Percentiles rank a stretch among this genome's conserved stretches.
Conservation (phyloP, 2,888 invertebrate species). For the Cerceris rybyensis region DNA sequence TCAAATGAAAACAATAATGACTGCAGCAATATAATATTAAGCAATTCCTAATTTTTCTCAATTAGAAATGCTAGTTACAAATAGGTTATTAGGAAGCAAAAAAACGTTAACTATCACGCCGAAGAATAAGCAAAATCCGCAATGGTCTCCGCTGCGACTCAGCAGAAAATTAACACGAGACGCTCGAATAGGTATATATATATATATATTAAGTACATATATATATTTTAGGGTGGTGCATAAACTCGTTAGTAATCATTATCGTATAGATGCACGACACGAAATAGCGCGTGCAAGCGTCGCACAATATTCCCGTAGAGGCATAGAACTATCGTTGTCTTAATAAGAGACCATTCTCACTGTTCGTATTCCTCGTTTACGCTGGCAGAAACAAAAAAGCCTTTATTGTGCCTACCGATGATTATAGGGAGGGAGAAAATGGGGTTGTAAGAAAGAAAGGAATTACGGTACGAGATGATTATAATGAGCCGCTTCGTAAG, state of each 20-base stretch:
- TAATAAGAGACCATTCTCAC: constrained; percentile 32
- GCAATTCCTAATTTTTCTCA: too few relatives aligned
- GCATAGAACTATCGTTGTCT: constrained; percentile 34
- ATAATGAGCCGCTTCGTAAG: constrained; percentile 1
- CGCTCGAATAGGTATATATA: neutral
- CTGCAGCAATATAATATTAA: too few relatives aligned
- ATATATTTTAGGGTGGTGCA: constrained; percentile 28
- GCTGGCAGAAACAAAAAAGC: constrained; percentile 73
- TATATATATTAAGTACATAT: too few relatives aligned
- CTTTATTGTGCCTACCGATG: constrained; percentile 77
- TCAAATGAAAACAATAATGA: too few relatives aligned
- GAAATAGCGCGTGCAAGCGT: constrained; percentile 30
- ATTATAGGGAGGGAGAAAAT: constrained; percentile 40
- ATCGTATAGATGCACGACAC: constrained; percentile 32
- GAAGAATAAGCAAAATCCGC: too few relatives aligned
- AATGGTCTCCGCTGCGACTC: too few relatives aligned
- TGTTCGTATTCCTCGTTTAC: constrained; percentile 67
- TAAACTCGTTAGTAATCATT: constrained; percentile 34
- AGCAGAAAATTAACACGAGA: neutral
- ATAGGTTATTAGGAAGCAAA: too few relatives aligned
- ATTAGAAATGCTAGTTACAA: too few relatives aligned
- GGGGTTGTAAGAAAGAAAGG: constrained; percentile 3
- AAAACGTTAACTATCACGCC: too few relatives aligned
- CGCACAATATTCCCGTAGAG: constrained; percentile 41
- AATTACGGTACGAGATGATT: constrained; percentile 8